Evolutionary conservation across 2,888 invertebrate genomes (phyloP), one percentile per base, ranked within the genome.

Genomic region (Gisinianus flammeolus): DNA sequence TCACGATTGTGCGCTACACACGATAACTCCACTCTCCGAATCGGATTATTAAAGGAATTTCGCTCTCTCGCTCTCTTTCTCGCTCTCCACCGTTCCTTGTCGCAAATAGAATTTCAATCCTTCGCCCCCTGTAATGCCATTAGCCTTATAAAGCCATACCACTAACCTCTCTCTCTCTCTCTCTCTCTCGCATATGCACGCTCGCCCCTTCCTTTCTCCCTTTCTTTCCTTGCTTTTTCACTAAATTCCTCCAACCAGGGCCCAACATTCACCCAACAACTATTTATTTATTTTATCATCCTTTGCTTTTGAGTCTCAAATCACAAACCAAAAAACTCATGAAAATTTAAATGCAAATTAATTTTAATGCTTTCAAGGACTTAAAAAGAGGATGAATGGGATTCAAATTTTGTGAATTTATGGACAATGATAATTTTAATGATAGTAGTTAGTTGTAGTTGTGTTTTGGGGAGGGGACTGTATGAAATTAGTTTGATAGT

Each of bases 1-100:
- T n/a, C 69, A 44, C 26, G 73, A 79, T 79, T 76, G 79, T 79
- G 79, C 79, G 73, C 79, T 70, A 76, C 78, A 75, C 79, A 75
- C 77, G 79, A 77, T 69, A 77, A 54, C 79, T 76, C 74, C 56
- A 56, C 72, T n/a, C n/a, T n/a, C 70, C 64, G 75, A 77, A 79
- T 79, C 77, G 79, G 79, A 79, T 79, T 79, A 44, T 44, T 62
- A 76, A 73, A 74, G 70, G 64, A 75, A 76, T 71, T 52, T 79
- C 74, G 35, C 62, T 76, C 68, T 76, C 69, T 73, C 68, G 35
- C 69, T 35, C 54, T 58, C n/a, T 56, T 22, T 52, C 52, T 67
- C 44, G 44, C 70, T n/a, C 66, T 33, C 52, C 31, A 44, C 73
- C 54, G 28, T 77, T 72, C 70, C 76, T 76, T 79, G 72, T 76